A percentile compares a stretch with the other conserved stretches of the same genome.
phyloP scores from a whole-genome alignment of 2,888 invertebrate genomes.

The Phragmatobia fuliginosa region DNA sequence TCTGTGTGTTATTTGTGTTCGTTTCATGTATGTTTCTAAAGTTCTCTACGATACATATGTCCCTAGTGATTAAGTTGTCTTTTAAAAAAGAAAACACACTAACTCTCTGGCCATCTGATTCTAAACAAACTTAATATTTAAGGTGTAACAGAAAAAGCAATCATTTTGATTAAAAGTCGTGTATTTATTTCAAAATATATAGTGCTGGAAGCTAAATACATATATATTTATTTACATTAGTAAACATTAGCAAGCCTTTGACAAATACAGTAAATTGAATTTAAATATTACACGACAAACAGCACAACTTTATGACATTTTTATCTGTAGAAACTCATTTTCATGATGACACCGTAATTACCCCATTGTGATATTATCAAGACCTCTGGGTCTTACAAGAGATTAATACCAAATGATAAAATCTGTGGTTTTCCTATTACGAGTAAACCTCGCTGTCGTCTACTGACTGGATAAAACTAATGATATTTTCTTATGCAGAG shows the following conservation, averaged over 20 bases:
- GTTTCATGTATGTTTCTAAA: too few species aligned
- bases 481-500: slow-evolving; percentile 74
- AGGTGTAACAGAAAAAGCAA: background rate
- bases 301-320: background rate
- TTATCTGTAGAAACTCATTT: background rate
- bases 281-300: background rate
- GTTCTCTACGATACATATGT: too few species aligned
- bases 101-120: too few species aligned
- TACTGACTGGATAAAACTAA: slow-evolving; percentile 7
- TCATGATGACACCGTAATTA: background rate
- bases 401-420: background rate
- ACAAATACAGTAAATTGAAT: background rate
- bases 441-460: background rate
- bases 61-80: too few species aligned
- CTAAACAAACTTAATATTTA: background rate
- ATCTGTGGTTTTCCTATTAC: background rate
- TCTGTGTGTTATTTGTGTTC: too few species aligned
- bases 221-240: too few species aligned
- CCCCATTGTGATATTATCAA: background rate
- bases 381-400: background rate
- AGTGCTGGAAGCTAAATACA: background rate
- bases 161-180: background rate
- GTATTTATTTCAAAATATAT: background rate
- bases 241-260: too few species aligned
- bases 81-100: too few species aligned